phyloP scores from a whole-genome alignment of 2,888 invertebrate species.

The Petrolisthes cinctipes region DNA sequence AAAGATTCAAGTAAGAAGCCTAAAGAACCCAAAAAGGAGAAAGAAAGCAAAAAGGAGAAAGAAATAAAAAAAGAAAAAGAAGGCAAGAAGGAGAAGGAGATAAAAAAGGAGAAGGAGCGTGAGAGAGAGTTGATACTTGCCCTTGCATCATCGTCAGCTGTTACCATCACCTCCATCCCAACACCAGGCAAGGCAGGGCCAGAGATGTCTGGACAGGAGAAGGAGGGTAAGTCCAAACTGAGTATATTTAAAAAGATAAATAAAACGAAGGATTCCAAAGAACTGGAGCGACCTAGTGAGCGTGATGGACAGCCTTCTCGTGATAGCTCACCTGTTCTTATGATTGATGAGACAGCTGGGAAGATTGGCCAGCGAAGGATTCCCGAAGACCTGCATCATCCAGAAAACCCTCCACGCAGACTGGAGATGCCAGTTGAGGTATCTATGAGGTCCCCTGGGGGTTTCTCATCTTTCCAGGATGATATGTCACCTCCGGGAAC shows the following conservation, averaged over 20 bases:
- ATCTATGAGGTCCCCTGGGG: slow-evolving; percentile 36
- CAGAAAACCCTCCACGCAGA: slow-evolving; percentile 20
- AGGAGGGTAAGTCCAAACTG: slow-evolving; percentile 56
- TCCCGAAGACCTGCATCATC: slow-evolving; percentile 21
- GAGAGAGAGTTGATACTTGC: slow-evolving; percentile 55
- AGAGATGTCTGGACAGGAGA: slow-evolving; percentile 12
- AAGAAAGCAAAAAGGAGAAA: slow-evolving; percentile 43
- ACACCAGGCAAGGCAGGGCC: slow-evolving; percentile 35
- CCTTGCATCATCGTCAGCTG: slow-evolving; percentile 54
- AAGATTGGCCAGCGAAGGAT: slow-evolving; percentile 31
- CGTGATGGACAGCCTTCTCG: slow-evolving; percentile 40
- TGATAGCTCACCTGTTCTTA: slow-evolving; percentile 62
- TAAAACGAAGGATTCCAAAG: slow-evolving; percentile 50
- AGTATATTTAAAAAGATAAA: slow-evolving; percentile 63
- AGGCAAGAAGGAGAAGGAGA: slow-evolving; percentile 54
- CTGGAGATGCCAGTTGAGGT: slow-evolving; percentile 15
- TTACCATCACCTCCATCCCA: slow-evolving; percentile 60
- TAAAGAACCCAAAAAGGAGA: slow-evolving; percentile 48
- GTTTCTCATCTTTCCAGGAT: slow-evolving; percentile 43
- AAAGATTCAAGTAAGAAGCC: slow-evolving; percentile 33
- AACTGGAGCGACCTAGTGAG: slow-evolving; percentile 35
- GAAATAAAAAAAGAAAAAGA: slow-evolving; percentile 46
- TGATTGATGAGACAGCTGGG: slow-evolving; percentile 56
- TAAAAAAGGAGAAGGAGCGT: slow-evolving; percentile 54
- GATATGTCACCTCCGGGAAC: slow-evolving; percentile 53